Conservation (phyloP, 2,113 vertebrate genomes). For the Ranitomeya variabilis region DNA sequence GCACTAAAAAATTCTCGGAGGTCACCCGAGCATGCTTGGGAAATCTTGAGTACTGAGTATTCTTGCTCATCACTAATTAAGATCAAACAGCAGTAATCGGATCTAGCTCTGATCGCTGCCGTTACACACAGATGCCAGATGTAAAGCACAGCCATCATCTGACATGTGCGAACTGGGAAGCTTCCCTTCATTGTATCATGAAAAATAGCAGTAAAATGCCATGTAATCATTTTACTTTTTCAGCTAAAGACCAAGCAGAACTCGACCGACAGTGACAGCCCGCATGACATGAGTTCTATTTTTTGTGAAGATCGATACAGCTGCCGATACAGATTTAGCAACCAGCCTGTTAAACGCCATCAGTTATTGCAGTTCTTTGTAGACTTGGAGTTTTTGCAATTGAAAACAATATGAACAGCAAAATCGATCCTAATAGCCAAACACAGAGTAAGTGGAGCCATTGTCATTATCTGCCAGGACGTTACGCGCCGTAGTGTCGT, state of each 20-base stretch:
- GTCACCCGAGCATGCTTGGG: too few species aligned
- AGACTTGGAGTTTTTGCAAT: neutral
- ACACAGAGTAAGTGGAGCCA: slow-evolving; percentile 11
- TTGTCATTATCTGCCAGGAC: neutral
- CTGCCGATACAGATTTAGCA: neutral
- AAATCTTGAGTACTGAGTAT: too few species aligned
- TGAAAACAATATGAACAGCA: slow-evolving; percentile 27
- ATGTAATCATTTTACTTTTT: neutral
- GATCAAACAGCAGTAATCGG: too few species aligned
- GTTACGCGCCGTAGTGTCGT: neutral
- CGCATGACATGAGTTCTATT: neutral
- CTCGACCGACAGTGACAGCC: neutral
- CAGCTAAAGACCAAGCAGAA: neutral
- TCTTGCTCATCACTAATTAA: too few species aligned
- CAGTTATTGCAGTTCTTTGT: too few species aligned
- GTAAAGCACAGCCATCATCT: too few species aligned
- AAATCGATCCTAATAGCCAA: neutral
- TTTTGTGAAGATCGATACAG: neutral
- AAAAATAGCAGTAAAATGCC: neutral
- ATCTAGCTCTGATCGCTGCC: too few species aligned
- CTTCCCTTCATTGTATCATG: neutral
- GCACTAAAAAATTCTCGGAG: too few species aligned
- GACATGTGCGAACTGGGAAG: too few species aligned
- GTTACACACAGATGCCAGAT: too few species aligned
- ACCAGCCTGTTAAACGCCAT: neutral